Base-by-base conservation (phyloP, 2,113 vertebrate genomes). In the Gadus macrocephalus region DNA sequence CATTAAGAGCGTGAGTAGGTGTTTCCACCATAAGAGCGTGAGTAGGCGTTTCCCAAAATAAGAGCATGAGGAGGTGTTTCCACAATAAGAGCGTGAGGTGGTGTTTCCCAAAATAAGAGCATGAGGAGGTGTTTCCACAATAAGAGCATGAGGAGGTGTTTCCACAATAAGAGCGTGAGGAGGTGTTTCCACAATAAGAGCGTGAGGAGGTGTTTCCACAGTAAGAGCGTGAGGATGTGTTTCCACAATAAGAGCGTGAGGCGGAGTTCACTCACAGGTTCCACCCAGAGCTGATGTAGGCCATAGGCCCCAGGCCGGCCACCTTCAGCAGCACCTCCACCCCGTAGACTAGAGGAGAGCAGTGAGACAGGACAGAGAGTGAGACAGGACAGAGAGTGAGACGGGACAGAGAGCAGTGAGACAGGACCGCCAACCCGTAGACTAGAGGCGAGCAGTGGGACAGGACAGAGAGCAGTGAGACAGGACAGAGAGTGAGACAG, bases 241-340 rank as follows among this genome's bases (percentile, higher is more conserved):
- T 15, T 16, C 15, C 62, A 64, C 16, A 35, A 7, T 2, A 16
- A 63, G 25, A 7, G 62, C 38, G 11, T 25, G 12, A 12, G 8
- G 9, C 1, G 11, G 25, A 20, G 28, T 11, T 73, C 79, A 96
- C 96, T 94, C 80, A 99, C 97, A 98, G 91, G 83, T 99, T 98
- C 97, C 97, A 99, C 1, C 96, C 96, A 0, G 96, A 98, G 76
- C 95, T 96, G 89, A 98, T 93, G 87, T 99, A 99, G 64, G 94
- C 92, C 15, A 96, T 35, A 0, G 96, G 97, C 8, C 96, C 97
- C 88, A 99, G 87, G 58, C 97, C 97, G 0, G 94, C 92, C 56
- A 95, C 90, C 88, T 99, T 98, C 85, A 99, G 80, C 72, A 98
- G 89, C 70, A 98, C 93, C 86, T 99, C 97, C 64, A 95, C 93